Evolutionary conservation across 2,888 invertebrate genomes (phyloP).

Genomic region (Metalampra italica): DNA sequence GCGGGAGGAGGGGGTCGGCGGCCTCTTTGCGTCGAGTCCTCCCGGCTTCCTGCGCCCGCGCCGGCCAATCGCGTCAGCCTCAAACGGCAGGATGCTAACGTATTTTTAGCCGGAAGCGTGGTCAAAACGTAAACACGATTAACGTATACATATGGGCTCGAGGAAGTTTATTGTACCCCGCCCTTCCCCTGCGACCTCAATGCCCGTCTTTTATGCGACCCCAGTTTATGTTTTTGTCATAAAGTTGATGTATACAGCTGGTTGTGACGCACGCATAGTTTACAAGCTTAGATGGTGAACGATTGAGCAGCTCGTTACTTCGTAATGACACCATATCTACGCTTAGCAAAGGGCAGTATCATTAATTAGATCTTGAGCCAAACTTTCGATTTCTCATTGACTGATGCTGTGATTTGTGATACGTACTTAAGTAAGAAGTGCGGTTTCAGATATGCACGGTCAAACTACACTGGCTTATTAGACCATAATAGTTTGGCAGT

Average conservation of each 20-base stretch:
- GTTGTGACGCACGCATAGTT: background rate
- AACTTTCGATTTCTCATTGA: too few species aligned
- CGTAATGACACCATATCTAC: background rate
- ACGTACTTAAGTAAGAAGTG: too few species aligned
- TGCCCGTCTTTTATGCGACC: slow-evolving; percentile 28
- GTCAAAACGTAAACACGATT: slow-evolving; percentile 73
- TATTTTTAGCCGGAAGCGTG: slow-evolving; percentile 76
- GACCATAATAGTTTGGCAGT: too few species aligned
- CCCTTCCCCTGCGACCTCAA: slow-evolving; percentile 36
- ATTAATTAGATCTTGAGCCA: too few species aligned
- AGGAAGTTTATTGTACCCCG: slow-evolving; percentile 37
- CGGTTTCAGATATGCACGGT: too few species aligned
- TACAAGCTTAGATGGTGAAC: background rate
- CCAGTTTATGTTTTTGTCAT: slow-evolving; percentile 35
- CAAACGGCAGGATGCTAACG: slow-evolving; percentile 75
- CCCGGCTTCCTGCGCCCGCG: slow-evolving; percentile 61
- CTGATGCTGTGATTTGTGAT: too few species aligned
- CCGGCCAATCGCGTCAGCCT: slow-evolving; percentile 68
- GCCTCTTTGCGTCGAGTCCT: slow-evolving; percentile 50
- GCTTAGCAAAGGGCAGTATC: too few species aligned
- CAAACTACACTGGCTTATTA: too few species aligned
- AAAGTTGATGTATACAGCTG: slow-evolving; percentile 25
- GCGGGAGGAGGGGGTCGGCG: slow-evolving; percentile 35
- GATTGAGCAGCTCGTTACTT: background rate
- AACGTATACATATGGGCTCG: slow-evolving; percentile 33